Percentiles rank a stretch among this genome's conserved stretches.
These are phyloP conservation scores for Glaucopsyche alexis DNA, from an alignment of 2,888 invertebrate species.

Conservation along the genomic window DNA sequence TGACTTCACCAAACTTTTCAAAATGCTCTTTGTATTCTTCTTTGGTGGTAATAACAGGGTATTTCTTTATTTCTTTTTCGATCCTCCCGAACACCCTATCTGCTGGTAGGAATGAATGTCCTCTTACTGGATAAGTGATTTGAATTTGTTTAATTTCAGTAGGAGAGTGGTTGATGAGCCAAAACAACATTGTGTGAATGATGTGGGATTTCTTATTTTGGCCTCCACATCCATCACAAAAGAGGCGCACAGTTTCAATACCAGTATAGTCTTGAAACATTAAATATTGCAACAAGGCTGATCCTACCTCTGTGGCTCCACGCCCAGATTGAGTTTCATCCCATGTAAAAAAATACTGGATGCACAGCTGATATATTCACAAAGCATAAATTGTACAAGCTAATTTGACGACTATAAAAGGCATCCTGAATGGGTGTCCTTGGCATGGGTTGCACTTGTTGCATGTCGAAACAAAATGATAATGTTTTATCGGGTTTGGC, in stretches of 20 bases:
- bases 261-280: constrained; percentile 33
- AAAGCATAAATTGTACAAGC: constrained; percentile 41
- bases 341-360: constrained; percentile 43
- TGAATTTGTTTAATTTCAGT: constrained; percentile 28
- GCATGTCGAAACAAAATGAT: constrained; percentile 44
- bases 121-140: constrained; percentile 33
- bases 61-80: constrained; percentile 37
- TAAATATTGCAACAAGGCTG: constrained; percentile 38
- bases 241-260: constrained; percentile 39
- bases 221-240: constrained; percentile 46
- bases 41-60: constrained; percentile 32
- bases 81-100: constrained; percentile 35
- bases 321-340: constrained; percentile 42
- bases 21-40: constrained; percentile 31
- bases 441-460: constrained; percentile 43
- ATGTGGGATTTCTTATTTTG: constrained; percentile 47
- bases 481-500: constrained; percentile 35
- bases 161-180: constrained; percentile 37
- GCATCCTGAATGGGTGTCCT: constrained; percentile 43
- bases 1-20: constrained; percentile 14
- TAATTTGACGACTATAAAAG: constrained; percentile 42
- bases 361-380: constrained; percentile 38
- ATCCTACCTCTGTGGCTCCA: constrained; percentile 42
- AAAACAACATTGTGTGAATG: constrained; percentile 42
- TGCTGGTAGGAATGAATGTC: constrained; percentile 39